These are phyloP conservation scores for Symphodus melops DNA, from an alignment of 2,113 vertebrate species.

Conservation along the genomic window DNA sequence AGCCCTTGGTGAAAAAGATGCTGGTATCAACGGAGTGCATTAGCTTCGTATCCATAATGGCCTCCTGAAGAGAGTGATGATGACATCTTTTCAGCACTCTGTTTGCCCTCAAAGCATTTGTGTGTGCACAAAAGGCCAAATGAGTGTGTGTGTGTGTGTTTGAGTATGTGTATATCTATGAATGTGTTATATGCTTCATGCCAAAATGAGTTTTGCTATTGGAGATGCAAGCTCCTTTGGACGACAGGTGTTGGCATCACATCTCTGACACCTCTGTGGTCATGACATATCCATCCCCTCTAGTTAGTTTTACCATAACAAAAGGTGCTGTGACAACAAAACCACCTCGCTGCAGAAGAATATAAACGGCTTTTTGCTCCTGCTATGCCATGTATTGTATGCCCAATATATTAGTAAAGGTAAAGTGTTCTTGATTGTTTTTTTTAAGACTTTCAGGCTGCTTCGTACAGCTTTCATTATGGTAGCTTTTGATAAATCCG, in stretches of 20 bases:
- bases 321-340: constrained; percentile 48
- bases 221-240: constrained; percentile 53
- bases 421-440: constrained; percentile 1
- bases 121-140: constrained; percentile 42
- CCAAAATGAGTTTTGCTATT: constrained; percentile 63
- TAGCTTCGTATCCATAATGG: constrained; percentile 75
- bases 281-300: constrained; percentile 62
- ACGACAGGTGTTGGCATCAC: constrained; percentile 78
- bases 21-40: constrained; percentile 65
- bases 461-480: background rate
- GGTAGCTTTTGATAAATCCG: constrained; percentile 5
- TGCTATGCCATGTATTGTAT: constrained; percentile 6
- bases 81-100: constrained; percentile 76
- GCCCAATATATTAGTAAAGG: constrained; percentile 13
- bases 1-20: constrained; percentile 74
- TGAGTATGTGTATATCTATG: constrained; percentile 26
- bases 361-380: constrained; percentile 19
- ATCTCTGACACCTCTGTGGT: constrained; percentile 68
- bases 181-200: constrained; percentile 61
- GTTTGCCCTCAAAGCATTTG: constrained; percentile 67
- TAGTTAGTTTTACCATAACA: constrained; percentile 57
- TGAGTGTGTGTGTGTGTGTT: constrained; percentile 15
- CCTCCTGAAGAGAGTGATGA: constrained; percentile 80
- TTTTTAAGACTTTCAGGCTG: background rate
- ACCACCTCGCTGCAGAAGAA: constrained; percentile 23